A percentile compares a stretch with the other conserved stretches of the same genome.
Evolutionary conservation across 1,140 invertebrate genomes (phyloP).

Genomic region (Listronotus bonariensis): DNA sequence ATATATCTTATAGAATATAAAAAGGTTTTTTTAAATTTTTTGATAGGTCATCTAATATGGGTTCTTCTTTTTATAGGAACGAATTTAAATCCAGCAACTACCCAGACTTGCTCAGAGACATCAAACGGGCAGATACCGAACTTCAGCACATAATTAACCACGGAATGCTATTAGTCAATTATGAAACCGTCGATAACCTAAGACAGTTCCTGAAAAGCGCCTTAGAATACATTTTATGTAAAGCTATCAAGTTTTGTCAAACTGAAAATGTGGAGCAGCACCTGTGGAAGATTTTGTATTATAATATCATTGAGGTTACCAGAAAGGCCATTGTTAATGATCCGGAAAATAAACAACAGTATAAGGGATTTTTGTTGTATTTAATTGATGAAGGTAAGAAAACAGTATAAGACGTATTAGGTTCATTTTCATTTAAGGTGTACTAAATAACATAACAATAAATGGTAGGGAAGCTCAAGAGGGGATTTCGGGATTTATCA

Average conservation of each 20-base stretch:
- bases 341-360: conserved; percentile 61
- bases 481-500: too few species aligned
- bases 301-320: conserved; percentile 86
- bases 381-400: conserved; percentile 74
- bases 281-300: conserved; percentile 91
- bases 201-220: conserved; percentile 70
- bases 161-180: conserved; percentile 56
- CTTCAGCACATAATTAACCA: conserved; percentile 61
- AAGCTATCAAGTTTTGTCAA: conserved; percentile 87
- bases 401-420: too few species aligned
- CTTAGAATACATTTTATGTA: conserved; percentile 74
- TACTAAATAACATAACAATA: too few species aligned
- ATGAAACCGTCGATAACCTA: conserved; percentile 59
- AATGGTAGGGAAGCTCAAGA: too few species aligned
- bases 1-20: too few species aligned
- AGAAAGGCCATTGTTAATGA: conserved; percentile 63
- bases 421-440: too few species aligned
- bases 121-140: conserved; percentile 62
- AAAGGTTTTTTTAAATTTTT: too few species aligned
- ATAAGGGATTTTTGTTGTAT: conserved; percentile 69
- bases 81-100: conserved; percentile 60
- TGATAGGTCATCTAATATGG: not conserved
- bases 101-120: conserved; percentile 61
- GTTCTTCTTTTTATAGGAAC: conserved; percentile 47
- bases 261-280: conserved; percentile 87